These are phyloP conservation scores for Propithecus coquereli DNA, from an alignment of 2,113 vertebrate genomes.

Conservation along the genomic window DNA sequence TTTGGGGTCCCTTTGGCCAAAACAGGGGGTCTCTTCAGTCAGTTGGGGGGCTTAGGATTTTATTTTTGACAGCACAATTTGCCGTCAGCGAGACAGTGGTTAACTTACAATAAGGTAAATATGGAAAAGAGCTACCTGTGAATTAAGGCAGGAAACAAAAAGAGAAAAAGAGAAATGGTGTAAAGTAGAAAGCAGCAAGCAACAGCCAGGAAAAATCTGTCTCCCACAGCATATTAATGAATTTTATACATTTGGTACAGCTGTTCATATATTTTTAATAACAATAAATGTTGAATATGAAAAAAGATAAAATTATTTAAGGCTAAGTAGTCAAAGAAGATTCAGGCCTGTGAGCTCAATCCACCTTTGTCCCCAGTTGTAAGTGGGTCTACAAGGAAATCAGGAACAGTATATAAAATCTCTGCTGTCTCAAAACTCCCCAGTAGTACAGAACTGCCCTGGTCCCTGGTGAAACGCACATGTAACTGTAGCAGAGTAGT, in stretches of 20 bases:
- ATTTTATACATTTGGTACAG: not conserved
- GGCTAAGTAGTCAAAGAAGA: not conserved
- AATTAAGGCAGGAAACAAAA: not conserved
- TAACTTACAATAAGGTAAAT: not conserved
- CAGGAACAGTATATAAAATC: not conserved
- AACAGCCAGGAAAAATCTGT: not conserved
- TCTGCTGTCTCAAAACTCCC: not conserved
- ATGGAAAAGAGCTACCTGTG: not conserved
- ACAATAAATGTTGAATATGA: not conserved
- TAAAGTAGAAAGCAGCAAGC: not conserved
- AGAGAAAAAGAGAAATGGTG: not conserved
- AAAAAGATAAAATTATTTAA: not conserved
- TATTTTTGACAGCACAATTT: not conserved
- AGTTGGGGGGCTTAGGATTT: too few species aligned
- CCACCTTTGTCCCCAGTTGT: not conserved
- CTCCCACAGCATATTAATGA: not conserved
- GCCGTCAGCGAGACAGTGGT: not conserved
- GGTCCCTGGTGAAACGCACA: not conserved
- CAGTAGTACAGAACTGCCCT: too few species aligned
- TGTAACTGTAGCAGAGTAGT: too few species aligned
- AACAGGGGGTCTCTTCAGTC: too few species aligned
- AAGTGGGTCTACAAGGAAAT: not conserved
- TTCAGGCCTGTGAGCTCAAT: not conserved
- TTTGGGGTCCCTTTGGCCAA: too few species aligned
- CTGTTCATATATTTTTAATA: not conserved